Base-by-base conservation (phyloP, 2,888 invertebrate species). In the Eugnorisma glareosa region DNA sequence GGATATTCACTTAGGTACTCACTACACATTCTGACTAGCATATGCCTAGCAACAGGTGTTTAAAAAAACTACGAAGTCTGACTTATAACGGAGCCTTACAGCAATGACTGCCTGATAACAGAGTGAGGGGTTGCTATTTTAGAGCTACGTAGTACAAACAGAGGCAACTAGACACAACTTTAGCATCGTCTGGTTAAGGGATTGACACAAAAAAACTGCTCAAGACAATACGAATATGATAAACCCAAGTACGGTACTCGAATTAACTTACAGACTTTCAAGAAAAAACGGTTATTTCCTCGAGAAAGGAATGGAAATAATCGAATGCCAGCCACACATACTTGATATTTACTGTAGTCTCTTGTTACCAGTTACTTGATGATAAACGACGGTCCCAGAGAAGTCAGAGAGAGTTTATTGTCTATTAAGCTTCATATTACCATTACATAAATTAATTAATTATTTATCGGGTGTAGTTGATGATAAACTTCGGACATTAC, bases 1-100 rank as follows among this genome's bases (percentile, higher is more conserved):
- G 77, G 59, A 83, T 83, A 85, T 85, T 77, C 79, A 68, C 77
- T 83, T 73, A 79, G 67, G 31, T 35, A 40, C 67, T 59, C 66
- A 73, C 61, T 73, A 43, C 43, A 72, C 66, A 76, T 51, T 24
- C 68, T 77, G 48, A 45, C 72, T 54, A 59, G 59, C 40, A 24
- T 63, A 54, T 66, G 45, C 31, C 35, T 68, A 43, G 73, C 83
- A 84, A 85, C 82, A 85, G 67, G 85, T 84, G 67, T n/a, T 67
- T 21, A n/a, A 77, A 40, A 35, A 71, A 76, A 66, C 54, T 72
- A 54, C 35, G 35, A 28, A 66, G 40, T 35, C 11, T 64, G 11
- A 61, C 57, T 28, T 35, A 61, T 31, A 28, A 69, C 51, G 45
- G 2, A 31, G 31, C 15, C n/a, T 48, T 45, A 69, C 13, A 61